Percentiles rank a stretch among this genome's conserved stretches.
Conservation (phyloP, 2,888 invertebrate genomes). For the Atherix ibis region DNA sequence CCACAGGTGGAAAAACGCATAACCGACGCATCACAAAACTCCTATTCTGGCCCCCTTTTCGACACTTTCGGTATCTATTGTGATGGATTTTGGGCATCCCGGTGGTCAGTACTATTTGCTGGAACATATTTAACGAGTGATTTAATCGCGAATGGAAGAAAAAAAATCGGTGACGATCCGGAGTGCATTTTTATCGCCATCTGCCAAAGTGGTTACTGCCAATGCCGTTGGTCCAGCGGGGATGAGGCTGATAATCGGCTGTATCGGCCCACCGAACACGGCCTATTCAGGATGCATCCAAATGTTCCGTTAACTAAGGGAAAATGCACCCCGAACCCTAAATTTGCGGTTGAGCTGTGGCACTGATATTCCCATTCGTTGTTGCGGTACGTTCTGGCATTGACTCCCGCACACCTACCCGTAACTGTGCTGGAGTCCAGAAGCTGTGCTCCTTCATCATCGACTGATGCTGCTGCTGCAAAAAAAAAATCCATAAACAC, state of each 20-base stretch:
- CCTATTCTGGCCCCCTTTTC: not conserved
- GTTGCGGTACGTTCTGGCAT: not conserved
- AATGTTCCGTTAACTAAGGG: not conserved
- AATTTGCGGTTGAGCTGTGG: not conserved
- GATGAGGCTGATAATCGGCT: too few species aligned
- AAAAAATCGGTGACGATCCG: not conserved
- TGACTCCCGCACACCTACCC: not conserved
- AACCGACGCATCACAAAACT: not conserved
- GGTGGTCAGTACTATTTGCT: too few species aligned
- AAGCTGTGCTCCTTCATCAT: not conserved
- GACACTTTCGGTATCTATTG: too few species aligned
- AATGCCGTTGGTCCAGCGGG: not conserved
- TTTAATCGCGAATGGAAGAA: constrained; percentile 1
- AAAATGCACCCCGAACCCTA: constrained; percentile 1
- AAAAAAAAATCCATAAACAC: not conserved
- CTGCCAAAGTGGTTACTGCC: not conserved
- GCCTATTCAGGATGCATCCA: not conserved
- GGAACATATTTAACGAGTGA: constrained; percentile 1
- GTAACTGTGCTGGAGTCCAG: not conserved
- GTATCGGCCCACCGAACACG: too few species aligned
- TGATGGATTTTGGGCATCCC: too few species aligned
- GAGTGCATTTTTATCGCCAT: not conserved
- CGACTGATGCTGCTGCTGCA: not conserved
- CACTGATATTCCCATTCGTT: not conserved
- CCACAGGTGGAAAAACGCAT: not conserved